Base-by-base conservation (phyloP, 2,888 invertebrate species). In the Mythimna pallens region DNA sequence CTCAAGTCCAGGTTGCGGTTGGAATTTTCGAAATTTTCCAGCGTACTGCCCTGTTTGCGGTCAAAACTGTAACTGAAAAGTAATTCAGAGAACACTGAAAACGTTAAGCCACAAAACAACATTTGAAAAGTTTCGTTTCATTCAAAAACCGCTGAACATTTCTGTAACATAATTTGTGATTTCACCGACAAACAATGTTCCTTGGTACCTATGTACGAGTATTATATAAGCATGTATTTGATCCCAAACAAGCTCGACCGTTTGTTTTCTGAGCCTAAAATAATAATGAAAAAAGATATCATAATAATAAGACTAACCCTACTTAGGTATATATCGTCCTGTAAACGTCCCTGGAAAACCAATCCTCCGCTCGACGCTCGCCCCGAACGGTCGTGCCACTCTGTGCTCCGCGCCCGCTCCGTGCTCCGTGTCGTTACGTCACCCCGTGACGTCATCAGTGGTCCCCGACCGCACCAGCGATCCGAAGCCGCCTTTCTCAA, bases 21-120 rank as follows among this genome's bases (percentile, higher is more conserved):
- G 64, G 68, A 78, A 76, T 69, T 81, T 81, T 62, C 62, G 43
- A 25, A 72, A 81, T 81, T 71, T 81, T 63, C 78, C 69, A 22
- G 40, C 47, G 58, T 58, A 64, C 85, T 75, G 81, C 70, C 83
- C 85, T 77, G 86, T 88, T 85, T 88, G 92, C 79, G 91, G 92
- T 89, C 73, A 73, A 76, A 84, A 89, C 88, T 87, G 87, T 86
- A 88, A 90, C 88, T 89, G 91, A 88, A 91, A 92, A 91, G 92
- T 91, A 90, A 91, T 91, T 89, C 89, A 75, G 88, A 86, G 89
- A 89, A 86, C 85, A 90, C 86, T 85, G 89, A 88, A 90, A 89
- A 91, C 85, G 86, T 85, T 84, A 86, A 88, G 86, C 92, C 92
- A 80, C 92, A 91, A 88, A 89, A 92, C 91, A 91, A 88, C 89